A percentile compares a stretch with the other conserved stretches of the same genome.
phyloP scores from a whole-genome alignment of 23 tunicate genomes.

The Ciona savignyi region DNA sequence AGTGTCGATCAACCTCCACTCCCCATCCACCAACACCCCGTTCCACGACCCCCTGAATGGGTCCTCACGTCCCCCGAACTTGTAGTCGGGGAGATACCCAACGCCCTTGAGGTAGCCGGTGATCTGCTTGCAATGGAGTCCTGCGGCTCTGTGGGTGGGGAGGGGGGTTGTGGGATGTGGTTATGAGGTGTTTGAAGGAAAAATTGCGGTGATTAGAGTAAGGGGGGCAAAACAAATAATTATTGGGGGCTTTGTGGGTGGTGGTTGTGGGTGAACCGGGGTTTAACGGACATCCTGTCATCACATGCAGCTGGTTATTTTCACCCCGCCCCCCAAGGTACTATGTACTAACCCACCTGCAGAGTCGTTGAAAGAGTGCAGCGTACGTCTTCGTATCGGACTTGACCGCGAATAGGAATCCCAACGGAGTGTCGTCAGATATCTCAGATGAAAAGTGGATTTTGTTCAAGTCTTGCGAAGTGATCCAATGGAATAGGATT shows the following conservation, averaged over 20 bases:
- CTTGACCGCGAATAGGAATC: constrained; percentile 48
- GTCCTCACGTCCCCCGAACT: constrained; percentile 23
- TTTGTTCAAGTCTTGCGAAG: constrained; percentile 50
- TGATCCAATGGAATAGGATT: constrained; percentile 73
- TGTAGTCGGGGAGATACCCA: constrained; percentile 61
- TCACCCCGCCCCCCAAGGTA: no score
- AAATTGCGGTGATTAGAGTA: no score
- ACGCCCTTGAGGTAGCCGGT: constrained; percentile 69
- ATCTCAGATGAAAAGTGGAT: constrained; percentile 39
- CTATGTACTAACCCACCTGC: no score
- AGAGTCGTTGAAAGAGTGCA: constrained; percentile 33
- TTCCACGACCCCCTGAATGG: constrained; percentile 76
- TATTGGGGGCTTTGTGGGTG: no score
- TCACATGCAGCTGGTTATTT: no score
- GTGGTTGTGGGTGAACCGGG: no score
- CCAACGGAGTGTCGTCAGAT: constrained; percentile 62
- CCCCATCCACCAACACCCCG: constrained; percentile 59
- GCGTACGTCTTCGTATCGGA: constrained; percentile 52
- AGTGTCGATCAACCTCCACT: constrained; percentile 75
- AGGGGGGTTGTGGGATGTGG: no score
- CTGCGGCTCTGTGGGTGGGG: constrained; percentile 63
- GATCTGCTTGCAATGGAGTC: constrained; percentile 47
- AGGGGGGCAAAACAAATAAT: no score
- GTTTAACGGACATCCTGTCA: no score
- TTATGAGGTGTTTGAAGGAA: no score